A percentile compares a stretch with the other conserved stretches of the same genome.
Evolutionary conservation across 2,888 invertebrate genomes (phyloP).

Genomic region (Nemotelus pantherinus): DNA sequence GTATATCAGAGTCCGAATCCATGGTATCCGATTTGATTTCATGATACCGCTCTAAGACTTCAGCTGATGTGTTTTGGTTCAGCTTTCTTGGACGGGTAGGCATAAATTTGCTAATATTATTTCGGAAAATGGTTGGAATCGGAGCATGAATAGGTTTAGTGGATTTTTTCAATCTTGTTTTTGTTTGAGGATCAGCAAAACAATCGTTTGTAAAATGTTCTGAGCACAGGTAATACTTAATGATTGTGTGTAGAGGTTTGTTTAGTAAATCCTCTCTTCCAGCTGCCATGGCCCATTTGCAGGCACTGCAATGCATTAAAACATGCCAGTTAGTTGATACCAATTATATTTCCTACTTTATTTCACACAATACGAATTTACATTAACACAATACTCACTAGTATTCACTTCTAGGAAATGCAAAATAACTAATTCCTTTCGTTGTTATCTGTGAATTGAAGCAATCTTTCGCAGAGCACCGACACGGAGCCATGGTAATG

Average conservation of each 20-base stretch:
- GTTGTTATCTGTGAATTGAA: slow-evolving; percentile 53
- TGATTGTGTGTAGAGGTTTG: slow-evolving; percentile 46
- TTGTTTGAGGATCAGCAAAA: slow-evolving; percentile 47
- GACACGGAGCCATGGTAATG: slow-evolving; percentile 50
- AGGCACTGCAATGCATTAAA: slow-evolving; percentile 40
- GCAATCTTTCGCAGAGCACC: slow-evolving; percentile 53
- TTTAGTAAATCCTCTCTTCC: slow-evolving; percentile 47
- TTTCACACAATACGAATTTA: neutral
- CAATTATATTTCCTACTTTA: no score
- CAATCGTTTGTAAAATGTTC: slow-evolving; percentile 51
- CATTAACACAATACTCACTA: slow-evolving; percentile 50
- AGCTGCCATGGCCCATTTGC: slow-evolving; percentile 49
- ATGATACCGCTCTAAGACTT: neutral
- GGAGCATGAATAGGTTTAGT: slow-evolving; percentile 45
- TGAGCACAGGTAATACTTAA: slow-evolving; percentile 50
- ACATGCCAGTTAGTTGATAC: no score
- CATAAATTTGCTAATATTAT: slow-evolving; percentile 44
- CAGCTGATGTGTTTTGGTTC: no score
- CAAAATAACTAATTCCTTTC: slow-evolving; percentile 52
- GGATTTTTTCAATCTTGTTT: slow-evolving; percentile 48
- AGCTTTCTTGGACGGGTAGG: neutral
- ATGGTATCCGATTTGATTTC: no score
- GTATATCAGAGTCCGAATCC: no score
- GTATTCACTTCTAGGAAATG: slow-evolving; percentile 53
- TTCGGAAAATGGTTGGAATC: slow-evolving; percentile 50